Evolutionary conservation across 2,797 vertebrate genomes (phyloP).

Genomic region (Heterohyrax brucei): DNA sequence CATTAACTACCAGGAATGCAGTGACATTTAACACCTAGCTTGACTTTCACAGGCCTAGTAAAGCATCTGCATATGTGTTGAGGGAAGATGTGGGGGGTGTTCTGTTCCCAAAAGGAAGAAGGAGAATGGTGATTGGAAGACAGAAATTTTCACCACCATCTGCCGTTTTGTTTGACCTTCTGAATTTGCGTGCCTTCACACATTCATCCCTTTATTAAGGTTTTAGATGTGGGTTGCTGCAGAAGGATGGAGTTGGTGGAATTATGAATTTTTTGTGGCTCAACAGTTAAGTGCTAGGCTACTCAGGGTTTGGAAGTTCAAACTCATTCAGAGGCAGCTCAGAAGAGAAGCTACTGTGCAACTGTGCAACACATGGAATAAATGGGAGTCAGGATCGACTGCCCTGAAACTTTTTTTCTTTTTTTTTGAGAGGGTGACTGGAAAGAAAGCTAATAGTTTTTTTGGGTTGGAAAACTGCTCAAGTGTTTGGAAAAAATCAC

Average conservation of each 20-base stretch:
- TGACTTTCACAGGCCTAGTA: background rate
- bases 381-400: too few species aligned
- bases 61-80: background rate
- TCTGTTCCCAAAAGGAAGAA: background rate
- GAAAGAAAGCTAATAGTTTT: background rate
- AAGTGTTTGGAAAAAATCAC: background rate
- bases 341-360: too few species aligned
- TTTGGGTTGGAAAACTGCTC: background rate
- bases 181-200: fast-evolving
- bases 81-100: background rate
- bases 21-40: background rate
- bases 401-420: too few species aligned
- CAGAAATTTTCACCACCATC: too few species aligned
- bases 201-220: background rate
- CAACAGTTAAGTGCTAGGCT: too few species aligned
- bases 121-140: too few species aligned
- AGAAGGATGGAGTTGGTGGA: background rate
- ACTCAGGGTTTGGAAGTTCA: too few species aligned
- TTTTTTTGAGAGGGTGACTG: background rate
- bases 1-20: background rate
- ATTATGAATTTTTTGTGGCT: too few species aligned
- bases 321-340: too few species aligned
- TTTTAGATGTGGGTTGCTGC: background rate
- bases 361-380: too few species aligned
- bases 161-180: background rate